Percentiles rank a stretch among this genome's conserved stretches.
phyloP scores from a whole-genome alignment of 2,888 invertebrate species.

The Stenodera caucasica region DNA sequence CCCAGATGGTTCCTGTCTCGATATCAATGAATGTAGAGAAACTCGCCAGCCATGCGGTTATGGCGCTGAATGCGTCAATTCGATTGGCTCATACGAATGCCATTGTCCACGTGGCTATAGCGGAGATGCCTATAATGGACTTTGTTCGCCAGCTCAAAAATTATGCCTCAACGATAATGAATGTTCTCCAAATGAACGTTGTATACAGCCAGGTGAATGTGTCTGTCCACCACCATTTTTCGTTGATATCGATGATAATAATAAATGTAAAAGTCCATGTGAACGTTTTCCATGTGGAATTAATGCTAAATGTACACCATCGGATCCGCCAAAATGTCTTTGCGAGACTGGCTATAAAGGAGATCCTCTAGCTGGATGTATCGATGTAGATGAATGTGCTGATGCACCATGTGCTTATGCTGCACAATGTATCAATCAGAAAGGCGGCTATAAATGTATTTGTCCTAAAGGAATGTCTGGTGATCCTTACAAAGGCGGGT shows the following conservation, averaged over 20 bases:
- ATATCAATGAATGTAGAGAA: slow-evolving; percentile 82
- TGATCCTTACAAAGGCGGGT: slow-evolving; percentile 83
- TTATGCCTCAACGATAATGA: slow-evolving; percentile 81
- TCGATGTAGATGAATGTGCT: slow-evolving; percentile 84
- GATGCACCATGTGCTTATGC: slow-evolving; percentile 83
- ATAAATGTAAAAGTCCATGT: slow-evolving; percentile 90
- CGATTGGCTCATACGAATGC: slow-evolving; percentile 76
- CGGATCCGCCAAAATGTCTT: slow-evolving; percentile 86
- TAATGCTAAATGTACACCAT: slow-evolving; percentile 86
- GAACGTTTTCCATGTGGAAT: slow-evolving; percentile 88
- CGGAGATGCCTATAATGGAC: slow-evolving; percentile 79
- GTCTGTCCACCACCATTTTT: slow-evolving; percentile 90
- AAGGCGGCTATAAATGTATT: slow-evolving; percentile 83
- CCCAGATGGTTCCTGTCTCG: slow-evolving; percentile 79
- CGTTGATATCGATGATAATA: slow-evolving; percentile 77
- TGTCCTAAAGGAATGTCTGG: slow-evolving; percentile 83
- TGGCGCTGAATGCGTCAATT: slow-evolving; percentile 84
- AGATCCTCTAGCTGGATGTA: slow-evolving; percentile 80
- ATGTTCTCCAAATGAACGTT: slow-evolving; percentile 84
- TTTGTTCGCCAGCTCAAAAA: slow-evolving; percentile 81
- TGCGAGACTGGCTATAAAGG: slow-evolving; percentile 86
- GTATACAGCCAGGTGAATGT: slow-evolving; percentile 89
- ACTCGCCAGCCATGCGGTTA: slow-evolving; percentile 78
- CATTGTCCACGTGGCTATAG: slow-evolving; percentile 79
- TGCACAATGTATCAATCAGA: slow-evolving; percentile 85